Percentiles rank a stretch among this genome's conserved stretches.
Evolutionary conservation across 2,797 vertebrate species (phyloP).

Genomic region (Megaceryle alcyon): DNA sequence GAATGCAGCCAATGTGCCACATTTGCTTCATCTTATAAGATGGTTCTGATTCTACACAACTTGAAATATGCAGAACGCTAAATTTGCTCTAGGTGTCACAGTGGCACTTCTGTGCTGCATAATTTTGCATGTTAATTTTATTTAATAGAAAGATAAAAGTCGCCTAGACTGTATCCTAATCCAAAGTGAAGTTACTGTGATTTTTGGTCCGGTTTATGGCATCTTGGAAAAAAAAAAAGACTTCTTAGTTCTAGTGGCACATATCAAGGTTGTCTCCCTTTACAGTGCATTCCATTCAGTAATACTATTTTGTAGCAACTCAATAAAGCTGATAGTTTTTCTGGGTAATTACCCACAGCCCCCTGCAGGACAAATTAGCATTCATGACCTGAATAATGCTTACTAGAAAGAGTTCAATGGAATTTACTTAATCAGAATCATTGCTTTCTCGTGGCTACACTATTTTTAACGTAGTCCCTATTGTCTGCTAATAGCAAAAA

Average conservation of each 20-base stretch:
- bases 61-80: slow-evolving; percentile 79
- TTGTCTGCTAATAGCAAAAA: slow-evolving; percentile 72
- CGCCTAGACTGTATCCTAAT: slow-evolving; percentile 43
- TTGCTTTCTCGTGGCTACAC: slow-evolving; percentile 77
- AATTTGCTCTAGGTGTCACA: slow-evolving; percentile 75
- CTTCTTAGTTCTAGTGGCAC: slow-evolving; percentile 36
- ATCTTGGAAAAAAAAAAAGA: neutral
- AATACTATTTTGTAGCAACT: slow-evolving; percentile 79
- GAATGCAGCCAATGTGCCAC: slow-evolving; percentile 78
- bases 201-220: slow-evolving; percentile 48
- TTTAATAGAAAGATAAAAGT: slow-evolving; percentile 71
- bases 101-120: slow-evolving; percentile 74
- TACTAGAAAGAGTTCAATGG: slow-evolving; percentile 85
- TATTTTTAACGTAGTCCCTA: slow-evolving; percentile 69
- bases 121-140: slow-evolving; percentile 76
- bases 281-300: slow-evolving; percentile 72
- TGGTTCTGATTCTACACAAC: slow-evolving; percentile 75
- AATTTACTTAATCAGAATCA: slow-evolving; percentile 86
- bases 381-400: slow-evolving; percentile 86
- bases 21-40: slow-evolving; percentile 80
- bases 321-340: slow-evolving; percentile 85
- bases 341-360: slow-evolving; percentile 85
- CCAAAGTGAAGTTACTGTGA: slow-evolving; percentile 52
- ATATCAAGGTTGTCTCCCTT: slow-evolving; percentile 75
- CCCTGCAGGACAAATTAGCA: slow-evolving; percentile 86